Base-by-base conservation (phyloP, 1,140 invertebrate genomes). In the Drosophila athabasca region DNA sequence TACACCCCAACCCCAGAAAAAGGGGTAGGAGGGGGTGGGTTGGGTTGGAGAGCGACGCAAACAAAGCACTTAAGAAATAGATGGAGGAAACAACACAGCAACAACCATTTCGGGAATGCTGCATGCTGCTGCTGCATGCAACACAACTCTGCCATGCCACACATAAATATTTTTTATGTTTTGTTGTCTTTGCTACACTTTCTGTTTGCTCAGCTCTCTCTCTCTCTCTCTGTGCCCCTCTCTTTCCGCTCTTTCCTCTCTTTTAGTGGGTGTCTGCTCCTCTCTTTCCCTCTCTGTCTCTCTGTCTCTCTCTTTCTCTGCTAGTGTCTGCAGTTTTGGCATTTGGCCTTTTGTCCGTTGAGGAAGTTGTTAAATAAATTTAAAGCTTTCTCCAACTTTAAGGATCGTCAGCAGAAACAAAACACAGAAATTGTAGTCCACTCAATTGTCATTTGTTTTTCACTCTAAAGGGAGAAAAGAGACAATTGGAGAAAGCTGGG, bases 91-190 rank as follows among this genome's bases (percentile, higher is more conserved):
- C 44, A 35, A 31, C 39, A 62, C 31, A 62, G 17, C 45, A 54
- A 62, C 65, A 61, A 49, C 59, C 52, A 61, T 69, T 44, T 72
- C 45, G 62, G 61, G 48, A 69, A 53, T 61, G 49, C 39, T 61
- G 29, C 43, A 64, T 44, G 57, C 50, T 52, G 15, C n/a, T 35
- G 51, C 29, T 53, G 13, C 31, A 31, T 53, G 5, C 4, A 39
- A 39, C 2, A 39, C 11, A 39, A 13, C 11, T 69, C 70, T 88
- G 78, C 82, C 65, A 76, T 74, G 74, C 58, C 70, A 85, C 83
- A 85, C 83, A 85, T 82, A 85, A 82, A 85, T 85, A 85, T 82
- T 75, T 87, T 85, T 82, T 87, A 85, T 85, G 69, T 62, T 39
- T 39, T 82, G 69, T 71, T 81, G 62, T 77, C 78, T 70, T 87